These are phyloP conservation scores for Brachystomella parvula DNA, from an alignment of 1,140 invertebrate genomes.

Conservation along the genomic window DNA sequence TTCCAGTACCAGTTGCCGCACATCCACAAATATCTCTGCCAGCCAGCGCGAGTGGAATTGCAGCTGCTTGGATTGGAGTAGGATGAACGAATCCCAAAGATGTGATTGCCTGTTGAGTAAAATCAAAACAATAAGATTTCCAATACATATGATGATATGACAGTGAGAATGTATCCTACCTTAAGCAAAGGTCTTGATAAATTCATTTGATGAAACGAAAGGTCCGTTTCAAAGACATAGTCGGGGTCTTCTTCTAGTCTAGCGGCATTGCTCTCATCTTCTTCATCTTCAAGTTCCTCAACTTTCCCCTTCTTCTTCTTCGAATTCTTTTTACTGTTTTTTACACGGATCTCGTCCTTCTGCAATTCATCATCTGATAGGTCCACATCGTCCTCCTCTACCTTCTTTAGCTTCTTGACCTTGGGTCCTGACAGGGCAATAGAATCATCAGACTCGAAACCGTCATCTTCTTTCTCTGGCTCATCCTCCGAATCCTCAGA, in stretches of 20 bases:
- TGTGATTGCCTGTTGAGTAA: slow-evolving; percentile 60
- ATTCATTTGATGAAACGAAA: slow-evolving; percentile 87
- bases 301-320: slow-evolving; percentile 43
- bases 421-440: slow-evolving; percentile 18
- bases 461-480: slow-evolving; percentile 22
- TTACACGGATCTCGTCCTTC: slow-evolving; percentile 43
- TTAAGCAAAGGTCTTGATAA: slow-evolving; percentile 80
- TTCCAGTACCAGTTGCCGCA: slow-evolving; percentile 95
- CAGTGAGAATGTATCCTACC: slow-evolving; percentile 41
- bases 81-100: slow-evolving; percentile 82
- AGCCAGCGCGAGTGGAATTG: slow-evolving; percentile 84
- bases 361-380: slow-evolving; percentile 43
- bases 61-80: slow-evolving; percentile 91
- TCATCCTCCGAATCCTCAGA: slow-evolving; percentile 5
- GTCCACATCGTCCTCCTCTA: slow-evolving; percentile 33
- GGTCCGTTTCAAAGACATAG: slow-evolving; percentile 55
- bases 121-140: slow-evolving; percentile 12
- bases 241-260: slow-evolving; percentile 62
- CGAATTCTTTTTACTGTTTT: slow-evolving; percentile 45
- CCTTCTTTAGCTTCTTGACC: slow-evolving; percentile 33
- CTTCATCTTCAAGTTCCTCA: slow-evolving; percentile 41
- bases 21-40: slow-evolving; percentile 90
- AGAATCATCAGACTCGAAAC: slow-evolving; percentile 30
- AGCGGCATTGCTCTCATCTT: slow-evolving; percentile 49
- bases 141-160: neutral